Conservation (phyloP, 1,140 invertebrate species). For the Cephus cinctus region DNA sequence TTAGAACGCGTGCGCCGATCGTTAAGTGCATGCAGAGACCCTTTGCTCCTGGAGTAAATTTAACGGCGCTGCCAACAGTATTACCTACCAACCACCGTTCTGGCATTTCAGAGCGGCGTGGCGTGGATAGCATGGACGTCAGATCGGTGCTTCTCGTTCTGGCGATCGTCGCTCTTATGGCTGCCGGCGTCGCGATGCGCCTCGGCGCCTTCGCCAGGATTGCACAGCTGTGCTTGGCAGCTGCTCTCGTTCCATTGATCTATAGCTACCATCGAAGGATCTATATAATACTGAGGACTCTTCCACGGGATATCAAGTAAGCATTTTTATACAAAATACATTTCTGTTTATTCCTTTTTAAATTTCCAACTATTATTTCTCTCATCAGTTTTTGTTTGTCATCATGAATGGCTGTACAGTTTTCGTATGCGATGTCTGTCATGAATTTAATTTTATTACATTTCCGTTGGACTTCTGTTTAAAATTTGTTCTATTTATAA, state of each 20-base stretch:
- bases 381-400: neutral
- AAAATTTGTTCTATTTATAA: too few species aligned
- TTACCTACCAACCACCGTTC: neutral
- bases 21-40: constrained; percentile 13
- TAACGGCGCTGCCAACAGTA: neutral
- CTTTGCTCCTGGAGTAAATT: neutral
- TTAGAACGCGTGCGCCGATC: constrained; percentile 20
- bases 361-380: too few species aligned
- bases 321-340: constrained; percentile 27
- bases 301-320: constrained; percentile 62
- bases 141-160: constrained; percentile 51
- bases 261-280: constrained; percentile 59
- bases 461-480: too few species aligned
- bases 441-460: too few species aligned
- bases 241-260: constrained; percentile 55
- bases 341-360: constrained; percentile 9
- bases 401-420: neutral
- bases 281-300: constrained; percentile 59
- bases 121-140: constrained; percentile 40
- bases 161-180: constrained; percentile 59
- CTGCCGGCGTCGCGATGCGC: constrained; percentile 57
- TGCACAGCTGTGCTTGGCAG: constrained; percentile 57
- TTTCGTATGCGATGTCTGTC: too few species aligned
- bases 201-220: constrained; percentile 59
- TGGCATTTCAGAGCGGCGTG: constrained; percentile 10